These are phyloP conservation scores for Heliconius ethilla DNA, from an alignment of 2,888 invertebrate genomes.

Conservation along the genomic window DNA sequence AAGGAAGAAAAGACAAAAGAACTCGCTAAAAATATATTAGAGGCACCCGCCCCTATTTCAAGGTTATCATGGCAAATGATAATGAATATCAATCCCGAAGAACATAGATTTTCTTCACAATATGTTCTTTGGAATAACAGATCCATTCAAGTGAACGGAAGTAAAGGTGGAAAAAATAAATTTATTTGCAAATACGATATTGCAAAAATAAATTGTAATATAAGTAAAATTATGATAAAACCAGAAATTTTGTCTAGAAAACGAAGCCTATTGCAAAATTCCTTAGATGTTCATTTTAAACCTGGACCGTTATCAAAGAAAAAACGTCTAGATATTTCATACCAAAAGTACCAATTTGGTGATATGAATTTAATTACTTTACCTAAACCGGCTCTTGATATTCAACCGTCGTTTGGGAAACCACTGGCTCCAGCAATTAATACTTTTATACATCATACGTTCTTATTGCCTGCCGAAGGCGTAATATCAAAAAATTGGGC, in stretches of 20 bases:
- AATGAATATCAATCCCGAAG: constrained; percentile 68
- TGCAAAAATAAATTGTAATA: constrained; percentile 47
- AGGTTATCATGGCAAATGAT: constrained; percentile 75
- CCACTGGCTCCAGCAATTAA: constrained; percentile 69
- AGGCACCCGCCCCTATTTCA: constrained; percentile 60
- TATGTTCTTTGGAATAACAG: constrained; percentile 68
- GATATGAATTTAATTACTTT: constrained; percentile 71
- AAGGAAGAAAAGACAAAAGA: constrained; percentile 62
- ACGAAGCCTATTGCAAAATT: constrained; percentile 61
- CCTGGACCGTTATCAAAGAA: constrained; percentile 82
- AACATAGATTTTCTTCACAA: constrained; percentile 58
- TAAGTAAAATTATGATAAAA: constrained; percentile 44
- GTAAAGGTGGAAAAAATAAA: constrained; percentile 67
- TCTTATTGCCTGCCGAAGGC: constrained; percentile 63
- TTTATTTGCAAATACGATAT: constrained; percentile 63
- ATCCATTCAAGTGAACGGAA: constrained; percentile 66
- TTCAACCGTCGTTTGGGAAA: constrained; percentile 74
- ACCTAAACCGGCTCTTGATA: constrained; percentile 76
- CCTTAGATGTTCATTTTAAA: constrained; percentile 73
- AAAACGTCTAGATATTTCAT: constrained; percentile 67
- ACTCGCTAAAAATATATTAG: constrained; percentile 62
- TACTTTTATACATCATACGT: constrained; percentile 64
- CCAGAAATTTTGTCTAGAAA: constrained; percentile 48
- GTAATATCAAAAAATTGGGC: constrained; percentile 76
- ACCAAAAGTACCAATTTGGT: constrained; percentile 72